phyloP scores from a whole-genome alignment of 2,888 invertebrate species.

The Cheilosia grossa region DNA sequence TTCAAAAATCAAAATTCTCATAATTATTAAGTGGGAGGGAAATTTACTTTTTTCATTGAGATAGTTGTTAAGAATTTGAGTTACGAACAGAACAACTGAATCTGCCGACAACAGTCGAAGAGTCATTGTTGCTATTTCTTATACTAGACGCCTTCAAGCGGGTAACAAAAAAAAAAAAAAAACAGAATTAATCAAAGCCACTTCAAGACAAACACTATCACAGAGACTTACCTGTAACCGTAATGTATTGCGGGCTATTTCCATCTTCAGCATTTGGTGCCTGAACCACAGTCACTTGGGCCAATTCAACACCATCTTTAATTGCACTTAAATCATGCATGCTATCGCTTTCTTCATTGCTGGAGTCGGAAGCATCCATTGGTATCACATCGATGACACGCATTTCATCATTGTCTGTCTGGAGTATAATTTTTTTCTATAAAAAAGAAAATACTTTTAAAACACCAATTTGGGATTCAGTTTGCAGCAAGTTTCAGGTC shows the following conservation, averaged over 20 bases:
- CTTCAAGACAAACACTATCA: not conserved
- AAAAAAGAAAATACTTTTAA: conserved; percentile 17
- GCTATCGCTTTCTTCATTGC: conserved; percentile 77
- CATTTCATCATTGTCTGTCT: conserved; percentile 77
- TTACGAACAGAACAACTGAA: no score
- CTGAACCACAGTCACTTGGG: conserved; percentile 81
- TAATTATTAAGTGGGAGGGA: no score
- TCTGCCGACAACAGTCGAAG: no score
- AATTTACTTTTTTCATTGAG: no score
- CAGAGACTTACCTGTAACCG: conserved; percentile 81
- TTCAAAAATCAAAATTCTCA: no score
- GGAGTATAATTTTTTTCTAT: conserved; percentile 80
- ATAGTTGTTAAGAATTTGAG: no score
- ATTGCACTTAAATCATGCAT: conserved; percentile 79
- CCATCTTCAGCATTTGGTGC: conserved; percentile 78
- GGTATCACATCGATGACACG: conserved; percentile 82
- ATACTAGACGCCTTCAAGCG: no score
- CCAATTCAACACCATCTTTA: conserved; percentile 78
- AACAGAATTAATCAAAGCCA: not conserved
- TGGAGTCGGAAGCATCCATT: conserved; percentile 82
- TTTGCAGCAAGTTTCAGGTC: no score
- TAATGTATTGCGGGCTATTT: conserved; percentile 80
- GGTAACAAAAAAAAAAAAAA: no score
- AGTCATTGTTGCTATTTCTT: no score
- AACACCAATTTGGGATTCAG: no score